Evolutionary conservation across 2,113 vertebrate species (phyloP), one percentile per base, ranked within the genome.

Genomic region (Halichoeres trimaculatus): DNA sequence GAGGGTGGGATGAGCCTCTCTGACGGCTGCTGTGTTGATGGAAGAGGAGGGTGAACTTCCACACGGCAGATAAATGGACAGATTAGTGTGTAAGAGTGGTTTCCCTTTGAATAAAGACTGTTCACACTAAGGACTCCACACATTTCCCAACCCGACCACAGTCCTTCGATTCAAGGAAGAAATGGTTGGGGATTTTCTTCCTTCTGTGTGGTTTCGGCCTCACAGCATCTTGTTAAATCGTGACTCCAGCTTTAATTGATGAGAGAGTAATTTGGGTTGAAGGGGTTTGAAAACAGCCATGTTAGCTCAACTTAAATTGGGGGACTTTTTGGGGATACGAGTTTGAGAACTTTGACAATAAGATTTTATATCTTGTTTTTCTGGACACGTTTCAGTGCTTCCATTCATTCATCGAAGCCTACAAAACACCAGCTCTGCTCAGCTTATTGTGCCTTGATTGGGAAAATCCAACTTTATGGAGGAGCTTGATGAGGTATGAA

Each of bases 91-190:
- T 80, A 74, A 78, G 86, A 79, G 76, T 57, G 85, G 78, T 83
- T 85, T 90, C 67, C 70, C 62, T 74, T 51, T 36, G 88, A 89
- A 84, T 86, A 85, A 89, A 91, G 86, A 85, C 22, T 35, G 70
- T 85, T 83, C 84, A 67, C 71, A 65, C 47, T 52, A 24, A 76
- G 78, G 80, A 87, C 78, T 81, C 83, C 67, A 66, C 81, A 77
- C 80, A 81, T 87, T 90, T 91, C 85, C 85, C 87, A 74, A 70
- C 66, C 55, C 8, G 55, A 85, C 89, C 79, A 1, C 83, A 82
- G 88, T 78, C 81, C 65, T 60, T 68, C 41, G 2, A 75, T 80
- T 77, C 76, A 77, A 76, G 23, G 50, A 70, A 80, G 66, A 85
- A 80, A 85, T 70, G 55, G 59, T 63, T 3, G 4, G 82, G 81